A percentile compares a stretch with the other conserved stretches of the same genome.
Evolutionary conservation across 1,140 invertebrate species (phyloP).

Genomic region (Venustaconcha ellipsiformis): DNA sequence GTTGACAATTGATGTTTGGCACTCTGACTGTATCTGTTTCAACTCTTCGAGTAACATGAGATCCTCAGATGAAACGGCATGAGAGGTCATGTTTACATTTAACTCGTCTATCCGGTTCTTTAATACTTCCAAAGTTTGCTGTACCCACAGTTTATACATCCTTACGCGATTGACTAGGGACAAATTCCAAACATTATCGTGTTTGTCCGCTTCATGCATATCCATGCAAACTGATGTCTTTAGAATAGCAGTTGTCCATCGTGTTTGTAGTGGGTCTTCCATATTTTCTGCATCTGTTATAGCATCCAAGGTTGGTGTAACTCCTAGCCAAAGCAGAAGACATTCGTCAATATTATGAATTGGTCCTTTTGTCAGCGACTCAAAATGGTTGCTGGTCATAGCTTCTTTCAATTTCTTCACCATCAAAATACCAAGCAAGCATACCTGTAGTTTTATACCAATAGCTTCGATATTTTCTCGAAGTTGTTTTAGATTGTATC

Average conservation of each 20-base stretch:
- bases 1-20: not conserved
- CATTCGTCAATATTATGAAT: not conserved
- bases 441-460: constrained; percentile 14
- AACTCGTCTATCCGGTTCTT: not conserved
- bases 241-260: constrained; percentile 2
- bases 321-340: not conserved
- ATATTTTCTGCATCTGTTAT: not conserved
- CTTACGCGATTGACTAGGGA: not conserved
- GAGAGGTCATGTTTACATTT: not conserved
- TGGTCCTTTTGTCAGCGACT: constrained; percentile 8
- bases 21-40: not conserved
- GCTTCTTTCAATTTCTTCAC: not conserved
- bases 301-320: not conserved
- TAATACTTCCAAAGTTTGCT: not conserved
- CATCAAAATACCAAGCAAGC: constrained; percentile 3
- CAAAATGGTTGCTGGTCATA: constrained; percentile 11
- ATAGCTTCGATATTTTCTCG: constrained; percentile 24
- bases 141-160: constrained; percentile 4
- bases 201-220: not conserved
- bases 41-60: not conserved
- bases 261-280: not conserved
- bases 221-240: not conserved
- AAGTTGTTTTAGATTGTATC: constrained; percentile 14
- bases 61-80: not conserved
- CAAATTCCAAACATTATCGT: not conserved